Percentiles rank a stretch among this genome's conserved stretches.
phyloP scores from a whole-genome alignment of 2,888 invertebrate genomes.

The Hydriomena furcata region DNA sequence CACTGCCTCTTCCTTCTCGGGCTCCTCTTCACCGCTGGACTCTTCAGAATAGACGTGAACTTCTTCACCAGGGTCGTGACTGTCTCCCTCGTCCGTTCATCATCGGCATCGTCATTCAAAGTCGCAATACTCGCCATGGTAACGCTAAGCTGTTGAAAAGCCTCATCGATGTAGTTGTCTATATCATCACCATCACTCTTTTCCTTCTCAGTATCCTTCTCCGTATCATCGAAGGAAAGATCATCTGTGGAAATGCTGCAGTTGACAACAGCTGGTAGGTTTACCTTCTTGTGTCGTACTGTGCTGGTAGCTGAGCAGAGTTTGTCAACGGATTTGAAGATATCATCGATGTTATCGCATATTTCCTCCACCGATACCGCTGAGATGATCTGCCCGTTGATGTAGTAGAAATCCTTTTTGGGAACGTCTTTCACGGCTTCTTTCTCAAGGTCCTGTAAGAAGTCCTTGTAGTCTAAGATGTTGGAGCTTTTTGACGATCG shows the following conservation, averaged over 20 bases:
- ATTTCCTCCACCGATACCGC: constrained; percentile 68
- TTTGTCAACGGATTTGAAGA: constrained; percentile 72
- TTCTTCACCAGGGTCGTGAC: constrained; percentile 69
- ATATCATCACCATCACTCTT: constrained; percentile 53
- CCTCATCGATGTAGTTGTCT: constrained; percentile 68
- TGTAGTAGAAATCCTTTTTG: constrained; percentile 54
- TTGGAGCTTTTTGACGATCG: constrained; percentile 55
- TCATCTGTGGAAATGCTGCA: constrained; percentile 66
- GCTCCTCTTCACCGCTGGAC: constrained; percentile 51
- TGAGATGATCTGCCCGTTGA: constrained; percentile 65
- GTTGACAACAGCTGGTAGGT: constrained; percentile 56
- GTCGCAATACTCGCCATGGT: constrained; percentile 50
- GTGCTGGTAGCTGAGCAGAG: constrained; percentile 61
- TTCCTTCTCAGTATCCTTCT: constrained; percentile 33
- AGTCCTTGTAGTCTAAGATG: constrained; percentile 60
- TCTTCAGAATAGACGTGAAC: constrained; percentile 60
- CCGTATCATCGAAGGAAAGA: constrained; percentile 70
- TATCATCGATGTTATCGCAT: constrained; percentile 66
- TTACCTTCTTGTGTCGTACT: constrained; percentile 41
- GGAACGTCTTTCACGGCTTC: constrained; percentile 38
- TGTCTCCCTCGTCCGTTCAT: constrained; percentile 52
- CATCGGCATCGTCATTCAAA: constrained; percentile 40
- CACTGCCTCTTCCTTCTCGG: constrained; percentile 59
- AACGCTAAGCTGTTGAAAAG: constrained; percentile 60
- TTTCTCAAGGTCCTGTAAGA: constrained; percentile 55